These are phyloP conservation scores for Hydriomena furcata DNA, from an alignment of 2,888 invertebrate species.

Conservation along the genomic window DNA sequence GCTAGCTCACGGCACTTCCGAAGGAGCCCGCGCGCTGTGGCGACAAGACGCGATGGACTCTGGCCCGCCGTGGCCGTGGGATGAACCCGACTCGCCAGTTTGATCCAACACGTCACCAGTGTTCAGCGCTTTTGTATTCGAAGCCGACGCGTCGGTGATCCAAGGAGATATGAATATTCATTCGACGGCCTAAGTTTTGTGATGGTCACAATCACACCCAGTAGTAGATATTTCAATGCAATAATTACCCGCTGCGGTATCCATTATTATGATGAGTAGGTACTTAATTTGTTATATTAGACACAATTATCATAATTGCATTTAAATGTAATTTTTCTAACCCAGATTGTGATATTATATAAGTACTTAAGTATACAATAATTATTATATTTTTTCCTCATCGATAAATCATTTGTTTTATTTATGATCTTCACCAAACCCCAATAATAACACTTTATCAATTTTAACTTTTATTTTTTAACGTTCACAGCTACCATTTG, in stretches of 20 bases:
- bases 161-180: conserved; percentile 8
- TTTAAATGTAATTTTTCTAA: conserved; percentile 58
- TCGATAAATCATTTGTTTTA: conserved; percentile 18
- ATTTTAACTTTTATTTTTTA: conserved; percentile 39
- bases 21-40: conserved; percentile 68
- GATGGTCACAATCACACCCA: conserved; percentile 19
- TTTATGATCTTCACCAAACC: not conserved
- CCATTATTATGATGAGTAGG: conserved; percentile 25
- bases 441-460: conserved; percentile 1
- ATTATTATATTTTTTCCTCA: conserved; percentile 37
- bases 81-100: conserved; percentile 76
- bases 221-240: conserved; percentile 32
- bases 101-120: conserved; percentile 43
- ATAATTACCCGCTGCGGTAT: conserved; percentile 25
- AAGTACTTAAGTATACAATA: conserved; percentile 50
- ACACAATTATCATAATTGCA: conserved; percentile 53
- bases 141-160: conserved; percentile 5
- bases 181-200: conserved; percentile 19
- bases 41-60: conserved; percentile 77
- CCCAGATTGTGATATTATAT: conserved; percentile 61
- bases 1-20: conserved; percentile 61
- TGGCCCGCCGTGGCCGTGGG: conserved; percentile 78
- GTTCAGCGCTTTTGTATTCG: conserved; percentile 23
- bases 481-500: conserved; percentile 44
- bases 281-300: conserved; percentile 46